These are phyloP conservation scores for Sphecodes monilicornis DNA, from an alignment of 2,888 invertebrate species.

Conservation along the genomic window DNA sequence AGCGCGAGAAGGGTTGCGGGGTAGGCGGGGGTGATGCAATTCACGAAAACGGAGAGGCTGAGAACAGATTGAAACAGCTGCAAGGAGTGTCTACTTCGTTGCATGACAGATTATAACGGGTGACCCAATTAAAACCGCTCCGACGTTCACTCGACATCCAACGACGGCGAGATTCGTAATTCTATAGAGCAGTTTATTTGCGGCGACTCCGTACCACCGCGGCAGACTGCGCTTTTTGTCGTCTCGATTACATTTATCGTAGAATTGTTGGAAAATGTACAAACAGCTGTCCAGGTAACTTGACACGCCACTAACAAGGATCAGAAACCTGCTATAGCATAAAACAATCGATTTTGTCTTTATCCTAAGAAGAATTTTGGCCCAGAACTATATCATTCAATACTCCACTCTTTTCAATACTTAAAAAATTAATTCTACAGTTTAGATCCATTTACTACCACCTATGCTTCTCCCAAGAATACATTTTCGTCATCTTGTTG, in stretches of 20 bases:
- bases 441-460: not conserved
- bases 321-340: not conserved
- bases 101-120: slow-evolving; percentile 79
- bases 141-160: slow-evolving; percentile 45
- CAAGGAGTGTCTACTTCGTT: slow-evolving; percentile 69
- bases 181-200: slow-evolving; percentile 46
- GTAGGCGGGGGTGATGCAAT: slow-evolving; percentile 36
- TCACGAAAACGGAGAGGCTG: slow-evolving; percentile 51
- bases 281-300: not conserved
- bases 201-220: slow-evolving; percentile 17
- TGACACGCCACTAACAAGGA: not conserved
- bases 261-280: not conserved
- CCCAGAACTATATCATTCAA: not conserved
- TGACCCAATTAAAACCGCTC: slow-evolving; percentile 80
- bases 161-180: slow-evolving; percentile 39
- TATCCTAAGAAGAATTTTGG: not conserved
- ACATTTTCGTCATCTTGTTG: not conserved
- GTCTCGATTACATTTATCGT: not conserved
- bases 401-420: not conserved
- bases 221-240: slow-evolving; percentile 4
- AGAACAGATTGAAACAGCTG: slow-evolving; percentile 72
- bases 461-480: not conserved
- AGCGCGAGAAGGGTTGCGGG: slow-evolving; percentile 29
- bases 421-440: not conserved
- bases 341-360: not conserved